Base-by-base conservation (phyloP, 2,113 vertebrate genomes). In the Heloderma charlesbogerti region DNA sequence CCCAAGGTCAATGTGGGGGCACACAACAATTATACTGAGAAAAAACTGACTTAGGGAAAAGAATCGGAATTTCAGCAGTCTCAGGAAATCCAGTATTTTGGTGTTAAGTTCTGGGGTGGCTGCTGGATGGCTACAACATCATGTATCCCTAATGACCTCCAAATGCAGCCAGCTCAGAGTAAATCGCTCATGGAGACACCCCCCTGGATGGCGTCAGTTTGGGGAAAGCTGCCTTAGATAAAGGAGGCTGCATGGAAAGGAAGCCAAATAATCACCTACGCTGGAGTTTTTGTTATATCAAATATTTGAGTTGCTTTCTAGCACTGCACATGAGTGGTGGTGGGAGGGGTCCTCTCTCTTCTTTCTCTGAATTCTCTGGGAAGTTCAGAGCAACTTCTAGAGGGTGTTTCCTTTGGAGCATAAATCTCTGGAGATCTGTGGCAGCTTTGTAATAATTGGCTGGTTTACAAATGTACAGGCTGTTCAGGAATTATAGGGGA, bases 341-440 rank as follows among this genome's bases (percentile, higher is more conserved):
- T 7, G 7, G 54, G 13, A 57, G 54, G 54, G 54, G 93, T 84
- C 43, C 72, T 45, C 18, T 27, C 75, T 88, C 88, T 45, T 88
- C 87, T 92, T 4, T 91, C 94, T 91, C 90, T 94, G 60, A 75
- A 27, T 79, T 37, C 43, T 48, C 40, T 2, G 77, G 22, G 20
- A 93, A 92, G 54, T 48, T 69, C 0, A 0, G 0, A 91, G 82
- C 71, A 40, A 9, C 27, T 31, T 34, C 37, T 16, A 5, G 15
- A 74, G 75, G 20, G 22, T 77, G 75, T 66, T 63, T 29, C 6
- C 60, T 66, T 84, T 66, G 22, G n/a, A 63, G 10, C 82, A 66
- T 27, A 84, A 43, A 6, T 18, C 54, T 37, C 82, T 43, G 60
- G n/a, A 43, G 60, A 16, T 37, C 40, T 84, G 3, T 57, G 7